Conservation (phyloP, 2,888 invertebrate species). For the Caradrina clavipalpis region DNA sequence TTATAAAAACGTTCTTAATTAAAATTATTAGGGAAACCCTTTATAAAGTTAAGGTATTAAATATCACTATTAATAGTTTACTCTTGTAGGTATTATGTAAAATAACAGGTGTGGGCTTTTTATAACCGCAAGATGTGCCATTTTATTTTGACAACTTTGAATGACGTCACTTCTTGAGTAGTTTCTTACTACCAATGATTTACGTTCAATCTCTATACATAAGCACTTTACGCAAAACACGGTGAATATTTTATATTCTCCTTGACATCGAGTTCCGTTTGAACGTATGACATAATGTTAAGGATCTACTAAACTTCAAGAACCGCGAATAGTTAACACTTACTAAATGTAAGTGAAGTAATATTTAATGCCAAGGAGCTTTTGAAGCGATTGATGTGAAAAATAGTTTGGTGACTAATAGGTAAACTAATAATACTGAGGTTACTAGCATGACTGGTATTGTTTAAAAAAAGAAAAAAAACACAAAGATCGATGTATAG, state of each 20-base stretch:
- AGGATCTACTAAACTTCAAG: constrained; percentile 35
- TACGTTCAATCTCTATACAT: constrained; percentile 38
- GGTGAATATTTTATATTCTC: constrained; percentile 46
- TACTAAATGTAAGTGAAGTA: constrained; percentile 26
- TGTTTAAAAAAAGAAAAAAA: neutral
- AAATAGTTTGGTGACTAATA: neutral
- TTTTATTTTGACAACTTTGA: constrained; percentile 33
- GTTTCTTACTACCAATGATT: constrained; percentile 37
- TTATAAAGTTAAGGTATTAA: neutral
- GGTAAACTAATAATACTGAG: neutral
- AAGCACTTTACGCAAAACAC: constrained; percentile 31
- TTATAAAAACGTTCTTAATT: constrained; percentile 4
- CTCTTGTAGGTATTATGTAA: constrained; percentile 23
- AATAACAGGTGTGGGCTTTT: constrained; percentile 36
- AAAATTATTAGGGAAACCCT: neutral
- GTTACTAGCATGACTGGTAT: neutral
- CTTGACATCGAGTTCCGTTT: constrained; percentile 59
- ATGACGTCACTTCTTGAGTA: constrained; percentile 41
- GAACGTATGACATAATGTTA: constrained; percentile 57
- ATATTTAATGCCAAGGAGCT: constrained; percentile 42
- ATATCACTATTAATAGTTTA: constrained; percentile 8
- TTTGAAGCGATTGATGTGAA: neutral
- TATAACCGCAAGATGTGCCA: constrained; percentile 17
- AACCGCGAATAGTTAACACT: constrained; percentile 30
- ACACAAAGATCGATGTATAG: too few species aligned